Percentiles rank a stretch among this genome's conserved stretches.
These are phyloP conservation scores for Tipula helvola DNA, from an alignment of 2,888 invertebrate genomes.

Conservation along the genomic window DNA sequence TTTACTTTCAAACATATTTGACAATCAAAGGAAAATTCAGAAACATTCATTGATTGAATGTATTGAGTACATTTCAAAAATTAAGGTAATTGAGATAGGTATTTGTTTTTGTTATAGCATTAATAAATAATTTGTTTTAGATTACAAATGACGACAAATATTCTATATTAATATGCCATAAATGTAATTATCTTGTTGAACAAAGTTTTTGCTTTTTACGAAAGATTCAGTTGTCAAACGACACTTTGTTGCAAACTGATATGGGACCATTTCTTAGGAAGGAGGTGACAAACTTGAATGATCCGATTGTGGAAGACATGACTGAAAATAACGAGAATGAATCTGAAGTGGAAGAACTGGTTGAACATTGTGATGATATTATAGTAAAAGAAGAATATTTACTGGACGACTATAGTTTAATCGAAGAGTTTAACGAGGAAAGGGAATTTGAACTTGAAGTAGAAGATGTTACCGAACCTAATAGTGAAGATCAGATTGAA, in stretches of 20 bases:
- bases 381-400: neutral
- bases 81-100: neutral
- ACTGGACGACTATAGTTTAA: neutral
- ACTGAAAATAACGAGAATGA: neutral
- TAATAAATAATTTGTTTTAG: neutral
- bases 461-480: neutral
- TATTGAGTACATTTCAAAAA: neutral
- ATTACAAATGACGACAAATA: neutral
- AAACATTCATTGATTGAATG: neutral
- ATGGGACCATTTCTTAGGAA: neutral
- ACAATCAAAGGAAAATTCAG: neutral
- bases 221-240: neutral
- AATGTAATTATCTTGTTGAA: conserved; percentile 4
- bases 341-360: neutral
- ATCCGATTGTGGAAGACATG: neutral
- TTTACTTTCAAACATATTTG: neutral
- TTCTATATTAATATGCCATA: neutral
- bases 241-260: neutral
- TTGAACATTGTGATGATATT: neutral
- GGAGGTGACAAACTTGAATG: neutral
- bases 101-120: neutral
- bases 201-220: neutral
- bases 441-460: neutral
- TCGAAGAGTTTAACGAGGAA: neutral
- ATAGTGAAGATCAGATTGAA: neutral